Base-by-base conservation (phyloP, 2,888 invertebrate genomes). In the Lithophane semibrunnea region DNA sequence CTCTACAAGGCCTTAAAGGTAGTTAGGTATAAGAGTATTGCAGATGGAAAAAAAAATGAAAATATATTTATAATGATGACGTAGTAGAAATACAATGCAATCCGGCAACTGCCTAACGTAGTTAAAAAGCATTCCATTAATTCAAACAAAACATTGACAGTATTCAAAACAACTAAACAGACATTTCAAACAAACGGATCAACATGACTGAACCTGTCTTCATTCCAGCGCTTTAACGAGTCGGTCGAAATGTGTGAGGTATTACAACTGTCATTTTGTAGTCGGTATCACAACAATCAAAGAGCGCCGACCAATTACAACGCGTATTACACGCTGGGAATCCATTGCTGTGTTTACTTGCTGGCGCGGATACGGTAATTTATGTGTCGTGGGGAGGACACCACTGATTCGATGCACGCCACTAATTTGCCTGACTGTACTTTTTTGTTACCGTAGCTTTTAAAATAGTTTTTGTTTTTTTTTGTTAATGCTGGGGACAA, bases 251-350 rank as follows among this genome's bases (percentile, higher is more conserved):
- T 71, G 64, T 83, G 79, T 80, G 73, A 79, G 75, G 80, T 61
- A 89, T 90, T 88, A 89, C 86, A 73, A 78, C 84, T 87, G 87
- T 90, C 87, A 90, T 90, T 91, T 86, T 80, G 87, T 87, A 74
- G 85, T 78, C 80, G 66, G 64, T 82, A 83, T 83, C 86, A 86
- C 86, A 84, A 88, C 88, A 89, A 91, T 91, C 89, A 90, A 90
- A 90, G 88, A 86, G 88, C 84, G 83, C 85, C 74, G 82, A 77
- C 88, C 88, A 92, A 92, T 92, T 92, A 92, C 88, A 67, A 64
- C 73, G 72, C 73, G 76, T 80, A 79, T 86, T 84, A 86, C 79
- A 80, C 79, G 76, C 60, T 44, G 77, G 78, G 72, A 74, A 86
- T 82, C 82, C 87, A 88, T 88, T 89, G 77, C 88, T 72, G 75